Base-by-base conservation (phyloP, 2,888 invertebrate genomes). In the Phlogophora meticulosa region DNA sequence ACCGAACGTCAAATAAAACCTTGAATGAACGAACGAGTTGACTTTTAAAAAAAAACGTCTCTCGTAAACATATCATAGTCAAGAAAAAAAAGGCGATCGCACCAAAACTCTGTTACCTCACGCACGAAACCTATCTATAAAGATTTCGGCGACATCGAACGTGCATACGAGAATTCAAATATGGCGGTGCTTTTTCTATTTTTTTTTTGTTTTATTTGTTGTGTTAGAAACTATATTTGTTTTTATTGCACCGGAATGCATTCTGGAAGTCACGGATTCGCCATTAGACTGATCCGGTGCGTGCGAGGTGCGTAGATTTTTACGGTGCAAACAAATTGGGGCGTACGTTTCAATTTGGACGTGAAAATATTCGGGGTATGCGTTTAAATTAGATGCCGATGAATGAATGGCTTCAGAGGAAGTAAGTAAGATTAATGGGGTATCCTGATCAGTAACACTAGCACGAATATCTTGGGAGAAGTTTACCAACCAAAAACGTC, bases 51-150 rank as follows among this genome's bases (percentile, higher is more conserved):
- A 85, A 83, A 78, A 80, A 58, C 40, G 49, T 11, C 46, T 61
- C 69, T 76, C 69, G 81, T 75, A 78, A 81, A 81, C 67, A 80
- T 80, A 81, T 82, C 81, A 70, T 73, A 65, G 71, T 64, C 61
- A 36, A 59, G 53, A 73, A 72, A 79, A 78, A 80, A 76, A 82
- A 78, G 60, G 67, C 77, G 55, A 82, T 80, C 58, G 74, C 61
- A 64, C 76, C 82, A 82, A 85, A 89, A 88, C 63, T 69, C 71
- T 65, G 72, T 65, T 87, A 87, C 80, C 87, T 93, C 95, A 95
- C 95, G 95, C 93, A 94, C 94, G 83, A 94, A 95, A 94, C 79
- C 94, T 91, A 95, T 95, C 94, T 91, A 91, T 95, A 90, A 93
- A 89, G 94, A 92, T 94, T 94, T 93, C 75, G 87, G 81, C 85